Percentiles rank a stretch among this genome's conserved stretches.
These are phyloP conservation scores for Lissonota sp. DNA, from an alignment of 2,888 invertebrate genomes.

Conservation along the genomic window DNA sequence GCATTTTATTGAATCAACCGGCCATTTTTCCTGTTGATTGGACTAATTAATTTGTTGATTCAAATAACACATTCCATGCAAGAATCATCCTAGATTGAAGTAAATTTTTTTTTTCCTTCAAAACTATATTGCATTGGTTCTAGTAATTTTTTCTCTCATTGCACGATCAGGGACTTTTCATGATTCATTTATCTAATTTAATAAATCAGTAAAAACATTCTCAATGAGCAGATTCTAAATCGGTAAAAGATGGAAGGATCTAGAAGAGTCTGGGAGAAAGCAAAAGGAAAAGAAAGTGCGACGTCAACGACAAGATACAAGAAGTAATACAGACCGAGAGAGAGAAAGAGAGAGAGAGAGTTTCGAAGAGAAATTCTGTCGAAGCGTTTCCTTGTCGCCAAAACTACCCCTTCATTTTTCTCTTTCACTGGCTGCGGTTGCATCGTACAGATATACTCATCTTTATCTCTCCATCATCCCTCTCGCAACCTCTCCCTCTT, in stretches of 20 bases:
- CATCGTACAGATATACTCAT: conserved; percentile 81
- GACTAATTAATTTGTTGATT: too few species aligned
- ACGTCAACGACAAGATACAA: conserved; percentile 51
- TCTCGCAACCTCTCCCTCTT: conserved; percentile 78
- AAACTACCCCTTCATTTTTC: conserved; percentile 47
- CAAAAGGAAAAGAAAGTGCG: conserved; percentile 57
- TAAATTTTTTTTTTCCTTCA: too few species aligned
- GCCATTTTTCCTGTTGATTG: too few species aligned
- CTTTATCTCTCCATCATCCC: conserved; percentile 85
- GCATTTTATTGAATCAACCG: too few species aligned
- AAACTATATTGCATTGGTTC: too few species aligned
- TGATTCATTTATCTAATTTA: too few species aligned
- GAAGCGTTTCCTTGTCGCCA: conserved; percentile 47
- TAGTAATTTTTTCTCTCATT: too few species aligned
- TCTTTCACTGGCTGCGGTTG: conserved; percentile 82
- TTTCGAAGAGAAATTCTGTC: conserved; percentile 11
- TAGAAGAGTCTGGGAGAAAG: conserved; percentile 65
- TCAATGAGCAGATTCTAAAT: too few species aligned
- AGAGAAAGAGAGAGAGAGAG: background rate
- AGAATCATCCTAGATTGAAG: too few species aligned
- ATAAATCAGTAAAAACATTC: too few species aligned
- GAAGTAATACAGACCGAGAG: conserved; percentile 40
- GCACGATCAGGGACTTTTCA: too few species aligned
- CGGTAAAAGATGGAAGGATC: background rate
- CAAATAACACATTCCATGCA: too few species aligned